Percentiles rank a stretch among this genome's conserved stretches.
phyloP scores from a whole-genome alignment of 2,888 invertebrate genomes.

The Neoscelio sp. region DNA sequence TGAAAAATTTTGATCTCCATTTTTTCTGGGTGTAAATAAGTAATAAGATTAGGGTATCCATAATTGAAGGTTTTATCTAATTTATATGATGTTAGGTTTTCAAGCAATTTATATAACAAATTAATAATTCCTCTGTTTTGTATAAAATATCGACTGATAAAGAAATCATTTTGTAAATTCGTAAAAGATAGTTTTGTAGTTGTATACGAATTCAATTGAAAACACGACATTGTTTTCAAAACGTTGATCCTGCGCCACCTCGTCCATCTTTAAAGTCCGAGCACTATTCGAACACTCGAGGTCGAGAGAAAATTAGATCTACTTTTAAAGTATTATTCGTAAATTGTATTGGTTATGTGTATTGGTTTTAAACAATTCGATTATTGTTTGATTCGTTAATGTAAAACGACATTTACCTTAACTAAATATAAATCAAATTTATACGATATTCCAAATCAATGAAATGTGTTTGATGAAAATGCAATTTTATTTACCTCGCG shows the following conservation, averaged over 20 bases:
- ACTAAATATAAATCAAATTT: neutral
- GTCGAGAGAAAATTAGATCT: neutral
- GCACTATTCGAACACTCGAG: neutral
- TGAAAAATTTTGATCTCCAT: too few relatives aligned
- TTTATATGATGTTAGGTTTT: neutral
- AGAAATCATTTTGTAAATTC: conserved; percentile 2
- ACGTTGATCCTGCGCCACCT: neutral
- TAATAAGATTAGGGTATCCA: too few relatives aligned
- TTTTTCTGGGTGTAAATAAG: too few relatives aligned
- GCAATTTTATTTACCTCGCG: conserved; percentile 5
- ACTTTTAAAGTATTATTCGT: conserved; percentile 1
- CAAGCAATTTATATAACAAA: neutral
- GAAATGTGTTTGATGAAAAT: conserved; percentile 1
- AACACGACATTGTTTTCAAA: conserved; percentile 5
- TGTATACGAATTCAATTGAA: neutral
- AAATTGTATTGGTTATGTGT: neutral
- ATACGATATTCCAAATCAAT: neutral
- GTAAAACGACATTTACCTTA: neutral
- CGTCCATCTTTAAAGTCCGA: neutral
- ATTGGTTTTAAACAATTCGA: too few relatives aligned
- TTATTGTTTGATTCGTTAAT: neutral
- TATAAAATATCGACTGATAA: neutral
- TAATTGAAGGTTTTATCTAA: too few relatives aligned
- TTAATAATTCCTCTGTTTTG: neutral
- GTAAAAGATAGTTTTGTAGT: neutral